A percentile compares a stretch with the other conserved stretches of the same genome.
Conservation (phyloP, 2,113 vertebrate genomes). For the Thryonomys swinderianus region DNA sequence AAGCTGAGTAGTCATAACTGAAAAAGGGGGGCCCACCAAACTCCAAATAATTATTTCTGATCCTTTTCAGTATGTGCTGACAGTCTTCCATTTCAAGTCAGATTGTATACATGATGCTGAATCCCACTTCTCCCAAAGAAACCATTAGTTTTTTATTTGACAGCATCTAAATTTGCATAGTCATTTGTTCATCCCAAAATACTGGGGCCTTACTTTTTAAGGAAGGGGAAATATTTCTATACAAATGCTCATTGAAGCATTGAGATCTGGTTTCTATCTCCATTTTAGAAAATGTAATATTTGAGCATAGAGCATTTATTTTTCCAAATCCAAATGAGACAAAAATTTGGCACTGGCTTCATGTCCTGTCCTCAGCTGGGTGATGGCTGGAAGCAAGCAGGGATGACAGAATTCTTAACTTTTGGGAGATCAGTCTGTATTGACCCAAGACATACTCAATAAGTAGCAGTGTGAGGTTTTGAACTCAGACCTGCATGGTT, state of each 20-base stretch:
- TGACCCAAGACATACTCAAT: background rate
- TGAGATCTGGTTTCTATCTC: background rate
- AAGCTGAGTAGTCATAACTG: background rate
- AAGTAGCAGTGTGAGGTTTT: background rate
- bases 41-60: background rate
- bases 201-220: background rate
- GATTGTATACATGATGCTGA: constrained; percentile 71
- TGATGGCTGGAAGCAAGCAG: background rate
- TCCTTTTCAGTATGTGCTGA: background rate
- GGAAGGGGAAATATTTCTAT: background rate
- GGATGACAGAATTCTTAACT: background rate
- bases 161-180: constrained; percentile 64
- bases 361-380: background rate
- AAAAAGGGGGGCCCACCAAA: background rate
- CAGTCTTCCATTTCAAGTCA: constrained; percentile 72
- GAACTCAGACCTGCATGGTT: background rate
- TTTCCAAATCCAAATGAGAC: background rate
- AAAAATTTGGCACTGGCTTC: background rate
- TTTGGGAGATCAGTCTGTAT: background rate
- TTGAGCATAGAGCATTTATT: background rate
- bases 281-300: background rate
- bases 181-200: constrained; percentile 49
- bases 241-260: background rate
- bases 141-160: background rate
- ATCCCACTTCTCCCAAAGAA: constrained; percentile 56